Evolutionary conservation across 2,797 vertebrate genomes (phyloP).

Genomic region (Halcyon badia): DNA sequence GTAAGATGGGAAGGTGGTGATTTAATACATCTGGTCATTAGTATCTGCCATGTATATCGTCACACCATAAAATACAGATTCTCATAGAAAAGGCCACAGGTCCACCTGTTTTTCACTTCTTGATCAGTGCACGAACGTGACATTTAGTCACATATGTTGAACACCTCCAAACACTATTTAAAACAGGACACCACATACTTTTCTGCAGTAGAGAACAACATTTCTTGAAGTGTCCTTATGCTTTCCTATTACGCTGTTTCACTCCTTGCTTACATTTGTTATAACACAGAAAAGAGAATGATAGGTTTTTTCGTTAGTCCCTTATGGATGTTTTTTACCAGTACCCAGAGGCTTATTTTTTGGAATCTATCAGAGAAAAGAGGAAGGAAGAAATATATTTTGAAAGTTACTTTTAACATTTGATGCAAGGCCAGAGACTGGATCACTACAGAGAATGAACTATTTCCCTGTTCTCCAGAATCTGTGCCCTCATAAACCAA

Average conservation of each 20-base stretch:
- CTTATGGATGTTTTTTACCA: neutral
- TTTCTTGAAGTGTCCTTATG: neutral
- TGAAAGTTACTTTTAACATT: neutral
- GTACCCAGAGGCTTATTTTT: neutral
- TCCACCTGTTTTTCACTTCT: neutral
- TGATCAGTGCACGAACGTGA: neutral
- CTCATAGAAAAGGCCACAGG: neutral
- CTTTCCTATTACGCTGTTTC: neutral
- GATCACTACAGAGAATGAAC: neutral
- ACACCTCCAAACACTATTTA: neutral
- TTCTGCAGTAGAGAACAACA: neutral
- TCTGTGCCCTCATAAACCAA: neutral
- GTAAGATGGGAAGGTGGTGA: neutral
- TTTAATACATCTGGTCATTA: neutral
- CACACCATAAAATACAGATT: neutral
- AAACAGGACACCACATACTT: neutral
- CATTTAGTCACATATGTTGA: rapidly evolving
- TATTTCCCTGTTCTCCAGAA: neutral
- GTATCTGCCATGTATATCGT: neutral
- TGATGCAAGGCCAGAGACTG: neutral
- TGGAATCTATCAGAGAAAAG: neutral
- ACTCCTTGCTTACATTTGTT: neutral
- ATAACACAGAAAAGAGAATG: neutral
- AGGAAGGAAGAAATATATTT: neutral
- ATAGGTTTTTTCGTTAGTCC: neutral